Conservation (phyloP, 2,113 vertebrate genomes). For the Tichodroma muraria region DNA sequence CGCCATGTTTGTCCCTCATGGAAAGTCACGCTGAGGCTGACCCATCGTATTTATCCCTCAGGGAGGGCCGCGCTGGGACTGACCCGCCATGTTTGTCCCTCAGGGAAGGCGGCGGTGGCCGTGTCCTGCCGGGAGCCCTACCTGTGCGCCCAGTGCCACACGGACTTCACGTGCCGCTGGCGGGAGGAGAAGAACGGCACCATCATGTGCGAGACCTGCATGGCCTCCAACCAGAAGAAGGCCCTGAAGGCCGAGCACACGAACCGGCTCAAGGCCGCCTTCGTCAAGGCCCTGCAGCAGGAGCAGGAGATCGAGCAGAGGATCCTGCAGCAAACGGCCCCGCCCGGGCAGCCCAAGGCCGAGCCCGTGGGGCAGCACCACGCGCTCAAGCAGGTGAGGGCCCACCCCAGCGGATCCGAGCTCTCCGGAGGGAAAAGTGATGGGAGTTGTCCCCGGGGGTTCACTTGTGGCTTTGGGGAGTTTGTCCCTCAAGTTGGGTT, state of each 20-base stretch:
- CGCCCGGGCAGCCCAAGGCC: constrained; percentile 73
- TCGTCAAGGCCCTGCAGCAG: constrained; percentile 97
- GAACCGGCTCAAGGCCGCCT: constrained; percentile 91
- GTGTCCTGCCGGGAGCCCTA: constrained; percentile 83
- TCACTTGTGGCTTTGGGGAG: too few species aligned
- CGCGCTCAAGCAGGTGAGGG: constrained; percentile 81
- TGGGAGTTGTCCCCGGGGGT: too few species aligned
- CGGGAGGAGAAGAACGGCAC: constrained; percentile 89
- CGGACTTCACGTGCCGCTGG: constrained; percentile 98
- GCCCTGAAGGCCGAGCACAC: constrained; percentile 95
- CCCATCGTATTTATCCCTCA: not conserved
- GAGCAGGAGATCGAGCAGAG: constrained; percentile 98
- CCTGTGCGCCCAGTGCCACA: constrained; percentile 92
- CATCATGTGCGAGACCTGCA: constrained; percentile 94
- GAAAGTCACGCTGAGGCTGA: constrained; percentile 54
- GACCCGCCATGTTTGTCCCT: not conserved
- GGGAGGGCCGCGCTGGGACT: accelerated
- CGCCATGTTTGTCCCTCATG: constrained; percentile 40
- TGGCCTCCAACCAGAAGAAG: constrained; percentile 97
- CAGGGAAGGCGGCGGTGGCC: constrained; percentile 75
- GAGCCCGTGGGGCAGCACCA: constrained; percentile 79
- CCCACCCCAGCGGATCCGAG: too few species aligned
- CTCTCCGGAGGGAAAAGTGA: too few species aligned
- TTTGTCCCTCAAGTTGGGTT: too few species aligned
- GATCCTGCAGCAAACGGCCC: constrained; percentile 83